Base-by-base conservation (phyloP, 1,140 invertebrate genomes). In the Sminthurides bifidus region DNA sequence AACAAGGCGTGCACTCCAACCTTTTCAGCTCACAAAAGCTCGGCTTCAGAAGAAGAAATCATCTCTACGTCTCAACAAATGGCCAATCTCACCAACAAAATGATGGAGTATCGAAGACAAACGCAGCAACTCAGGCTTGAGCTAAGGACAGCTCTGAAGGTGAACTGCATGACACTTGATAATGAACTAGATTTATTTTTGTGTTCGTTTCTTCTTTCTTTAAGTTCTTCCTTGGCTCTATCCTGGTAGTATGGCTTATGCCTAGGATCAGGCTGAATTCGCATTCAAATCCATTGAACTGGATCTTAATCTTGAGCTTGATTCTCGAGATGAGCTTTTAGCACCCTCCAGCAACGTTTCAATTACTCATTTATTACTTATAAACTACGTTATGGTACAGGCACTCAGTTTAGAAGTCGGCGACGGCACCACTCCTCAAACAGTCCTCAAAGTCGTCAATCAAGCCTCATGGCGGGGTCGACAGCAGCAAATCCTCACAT, bases 51-150 rank as follows among this genome's bases (percentile, higher is more conserved):
- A n/a, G 35, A 56, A 30, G 46, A 43, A n/a, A 8, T 56, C 21
- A 15, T 51, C 17, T 35, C 40, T 2, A n/a, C 49, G 0, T 31
- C 56, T 29, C 58, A 60, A 19, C 53, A 60, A 26, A 35, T 60
- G 24, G 52, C 29, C 17, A 17, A 45, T 12, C 41, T 50, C 8
- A 56, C 52, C 4, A 56, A 49, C 33, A 63, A 63, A 52, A 58
- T 63, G 53, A 59, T 63, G 43, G 56, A 63, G n/a, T 63, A 59
- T 37, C 48, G 57, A 23, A 23, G 50, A 33, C 56, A 63, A 31
- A 49, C 38, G n/a, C 61, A 63, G 37, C 53, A 56, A 21, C 52
- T 63, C 17, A 38, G 45, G 43, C 56, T 59, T 21, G 61, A 59
- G 44, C 35, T 63, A 12, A 33, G 56, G 14, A 54, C 46, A 10